Evolutionary conservation across 2,888 invertebrate genomes (phyloP).

Genomic region (Perizoma affinitatum): DNA sequence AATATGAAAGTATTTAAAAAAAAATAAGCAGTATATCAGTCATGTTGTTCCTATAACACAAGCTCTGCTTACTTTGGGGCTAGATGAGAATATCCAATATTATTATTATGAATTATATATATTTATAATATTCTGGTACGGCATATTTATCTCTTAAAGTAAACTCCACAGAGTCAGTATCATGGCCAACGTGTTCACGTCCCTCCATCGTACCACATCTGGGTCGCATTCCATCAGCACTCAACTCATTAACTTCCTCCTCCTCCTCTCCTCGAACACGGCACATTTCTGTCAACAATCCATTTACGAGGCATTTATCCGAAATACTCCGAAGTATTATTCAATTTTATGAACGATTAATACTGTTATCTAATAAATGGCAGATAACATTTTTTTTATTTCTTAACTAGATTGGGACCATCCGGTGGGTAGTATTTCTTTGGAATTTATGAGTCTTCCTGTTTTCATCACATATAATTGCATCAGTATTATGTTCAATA

Average conservation of each 20-base stretch:
- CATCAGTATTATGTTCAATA: constrained; percentile 8
- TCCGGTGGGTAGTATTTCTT: constrained; percentile 20
- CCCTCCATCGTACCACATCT: constrained; percentile 58
- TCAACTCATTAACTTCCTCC: constrained; percentile 62
- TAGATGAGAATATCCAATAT: not conserved
- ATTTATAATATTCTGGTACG: too few relatives aligned
- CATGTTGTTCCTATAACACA: too few relatives aligned
- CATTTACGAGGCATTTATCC: constrained; percentile 55
- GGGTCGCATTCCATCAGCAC: constrained; percentile 62
- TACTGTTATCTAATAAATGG: constrained; percentile 54
- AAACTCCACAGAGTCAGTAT: not conserved
- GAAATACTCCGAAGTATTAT: constrained; percentile 59
- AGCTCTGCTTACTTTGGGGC: too few relatives aligned
- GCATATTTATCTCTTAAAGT: too few relatives aligned
- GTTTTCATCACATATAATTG: constrained; percentile 13
- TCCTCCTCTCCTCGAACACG: constrained; percentile 58
- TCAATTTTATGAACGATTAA: constrained; percentile 64
- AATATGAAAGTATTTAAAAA: too few relatives aligned
- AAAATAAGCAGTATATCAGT: too few relatives aligned
- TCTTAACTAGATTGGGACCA: constrained; percentile 23
- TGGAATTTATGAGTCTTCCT: constrained; percentile 15
- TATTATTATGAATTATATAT: not conserved
- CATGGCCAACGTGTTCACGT: constrained; percentile 25
- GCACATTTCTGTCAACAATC: constrained; percentile 61
- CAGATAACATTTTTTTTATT: constrained; percentile 28